Base-by-base conservation (phyloP, 2,113 vertebrate genomes). In the Anolis carolinensis region DNA sequence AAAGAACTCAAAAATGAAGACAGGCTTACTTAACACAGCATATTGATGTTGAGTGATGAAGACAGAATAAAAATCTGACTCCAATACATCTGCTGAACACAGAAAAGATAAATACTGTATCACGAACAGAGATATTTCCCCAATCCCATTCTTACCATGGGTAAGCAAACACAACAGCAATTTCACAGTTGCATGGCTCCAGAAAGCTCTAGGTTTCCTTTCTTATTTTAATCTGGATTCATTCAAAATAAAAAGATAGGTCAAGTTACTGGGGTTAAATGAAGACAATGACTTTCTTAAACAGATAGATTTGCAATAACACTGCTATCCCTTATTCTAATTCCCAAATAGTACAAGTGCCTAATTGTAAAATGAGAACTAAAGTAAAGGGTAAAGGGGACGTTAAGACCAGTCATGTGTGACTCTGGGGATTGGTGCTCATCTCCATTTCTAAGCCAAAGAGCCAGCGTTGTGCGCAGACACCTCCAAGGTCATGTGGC, bases 221-320 rank as follows among this genome's bases (percentile, higher is more conserved):
- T 6, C 30, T 6, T 84, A 0, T 1, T 27, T 23, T 7, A 82
- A 82, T 87, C 52, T 34, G 71, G 67, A 89, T 88, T 86, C 86
- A 62, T 82, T 65, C 86, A 88, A 80, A 62, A 36, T 39, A 86
- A 88, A 81, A 21, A 82, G 32, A 44, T 39, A n/a, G 55, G 32
- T 20, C 52, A 34, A 23, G 76, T 13, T n/a, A 77, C 7, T 7
- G 1, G 36, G 55, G 36, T 79, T 79, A 63, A 34, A 79, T 63
- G 18, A 63, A 10, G 11, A 10, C 65, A 3, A 10, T 10, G 27
- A 30, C 21, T 34, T 48, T 48, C 27, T 75, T 75, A 30, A 75
- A 48, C 39, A 27, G 4, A 27, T 23, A 27, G 44, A 74, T 74
- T 44, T 52, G 50, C 75, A 32, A 32, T 30, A 77, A 52, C 18